Conservation (phyloP, 2,797 vertebrate genomes). For the Cichlasoma orientale region DNA sequence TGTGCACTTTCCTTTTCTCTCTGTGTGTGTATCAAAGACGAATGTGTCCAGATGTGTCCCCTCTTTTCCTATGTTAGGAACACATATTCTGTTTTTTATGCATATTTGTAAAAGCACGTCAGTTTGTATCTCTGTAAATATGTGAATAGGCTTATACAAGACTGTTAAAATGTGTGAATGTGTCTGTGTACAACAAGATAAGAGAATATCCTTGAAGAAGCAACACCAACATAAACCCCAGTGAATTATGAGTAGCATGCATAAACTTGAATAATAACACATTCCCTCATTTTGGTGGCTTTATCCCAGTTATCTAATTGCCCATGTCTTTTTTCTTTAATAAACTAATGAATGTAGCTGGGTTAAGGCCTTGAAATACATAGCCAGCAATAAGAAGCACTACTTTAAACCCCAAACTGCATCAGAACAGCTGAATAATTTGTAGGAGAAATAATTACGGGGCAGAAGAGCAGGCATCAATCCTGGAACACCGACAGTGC, state of each 20-base stretch:
- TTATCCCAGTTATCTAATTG: slow-evolving; percentile 81
- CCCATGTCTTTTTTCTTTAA: slow-evolving; percentile 72
- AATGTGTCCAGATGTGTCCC: slow-evolving; percentile 26
- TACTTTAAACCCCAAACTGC: slow-evolving; percentile 79
- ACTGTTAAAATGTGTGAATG: slow-evolving; percentile 67
- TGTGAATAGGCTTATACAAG: slow-evolving; percentile 57
- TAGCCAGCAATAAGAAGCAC: slow-evolving; percentile 76
- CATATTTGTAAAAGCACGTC: slow-evolving; percentile 49
- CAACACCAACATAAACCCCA: slow-evolving; percentile 72
- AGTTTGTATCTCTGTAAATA: slow-evolving; percentile 61
- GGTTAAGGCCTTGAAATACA: slow-evolving; percentile 72
- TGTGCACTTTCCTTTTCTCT: slow-evolving; percentile 2
- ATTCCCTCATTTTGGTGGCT: slow-evolving; percentile 72
- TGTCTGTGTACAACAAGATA: slow-evolving; percentile 71
- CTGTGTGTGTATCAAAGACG: neutral
- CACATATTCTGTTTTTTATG: slow-evolving; percentile 40
- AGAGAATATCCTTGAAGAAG: slow-evolving; percentile 73
- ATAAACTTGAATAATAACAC: slow-evolving; percentile 77
- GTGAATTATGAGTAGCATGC: slow-evolving; percentile 71
- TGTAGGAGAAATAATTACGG: slow-evolving; percentile 85
- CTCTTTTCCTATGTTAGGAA: slow-evolving; percentile 10
- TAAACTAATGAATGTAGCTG: slow-evolving; percentile 81
- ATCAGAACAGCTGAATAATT: slow-evolving; percentile 82
- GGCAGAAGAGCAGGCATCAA: slow-evolving; percentile 86
- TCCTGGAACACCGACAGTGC: slow-evolving; percentile 81